phyloP scores from a whole-genome alignment of 1,140 invertebrate genomes.

The Chrysomallon squamiferum region DNA sequence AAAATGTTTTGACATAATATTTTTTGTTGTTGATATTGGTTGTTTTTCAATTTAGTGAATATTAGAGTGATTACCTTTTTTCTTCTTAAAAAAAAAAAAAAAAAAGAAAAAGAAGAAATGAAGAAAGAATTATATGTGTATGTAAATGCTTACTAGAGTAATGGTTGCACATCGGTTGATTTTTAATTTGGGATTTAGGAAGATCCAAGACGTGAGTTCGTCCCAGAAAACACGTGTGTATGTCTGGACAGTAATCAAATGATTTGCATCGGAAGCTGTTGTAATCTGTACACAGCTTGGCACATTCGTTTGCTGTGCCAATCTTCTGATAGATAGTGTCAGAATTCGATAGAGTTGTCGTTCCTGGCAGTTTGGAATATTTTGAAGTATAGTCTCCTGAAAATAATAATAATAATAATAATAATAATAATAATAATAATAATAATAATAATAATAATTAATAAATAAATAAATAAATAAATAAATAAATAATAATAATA shows the following conservation, averaged over 20 bases:
- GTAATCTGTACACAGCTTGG: slow-evolving; percentile 44
- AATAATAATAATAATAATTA: neutral
- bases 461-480: neutral
- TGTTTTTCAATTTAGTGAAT: too few relatives aligned
- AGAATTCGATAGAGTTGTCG: slow-evolving; percentile 36
- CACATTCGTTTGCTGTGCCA: slow-evolving; percentile 38
- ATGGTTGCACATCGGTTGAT: slow-evolving; percentile 40
- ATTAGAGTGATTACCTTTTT: too few relatives aligned
- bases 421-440: neutral
- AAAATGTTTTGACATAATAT: too few relatives aligned
- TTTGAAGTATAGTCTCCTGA: slow-evolving; percentile 43
- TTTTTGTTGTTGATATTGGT: too few relatives aligned
- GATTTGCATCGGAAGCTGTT: slow-evolving; percentile 47
- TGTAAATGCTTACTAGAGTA: slow-evolving; percentile 39
- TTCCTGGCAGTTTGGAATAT: slow-evolving; percentile 34
- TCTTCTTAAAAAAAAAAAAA: too few relatives aligned
- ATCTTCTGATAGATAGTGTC: slow-evolving; percentile 47
- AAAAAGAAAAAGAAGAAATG: too few relatives aligned
- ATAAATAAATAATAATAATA: neutral
- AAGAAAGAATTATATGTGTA: too few relatives aligned
- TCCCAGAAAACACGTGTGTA: slow-evolving; percentile 46
- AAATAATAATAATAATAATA: slow-evolving; percentile 4
- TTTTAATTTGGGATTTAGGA: slow-evolving; percentile 33
- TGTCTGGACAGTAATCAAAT: slow-evolving; percentile 47
- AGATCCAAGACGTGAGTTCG: slow-evolving; percentile 41